Base-by-base conservation (phyloP, 2,888 invertebrate species). In the Harmothoe impar region DNA sequence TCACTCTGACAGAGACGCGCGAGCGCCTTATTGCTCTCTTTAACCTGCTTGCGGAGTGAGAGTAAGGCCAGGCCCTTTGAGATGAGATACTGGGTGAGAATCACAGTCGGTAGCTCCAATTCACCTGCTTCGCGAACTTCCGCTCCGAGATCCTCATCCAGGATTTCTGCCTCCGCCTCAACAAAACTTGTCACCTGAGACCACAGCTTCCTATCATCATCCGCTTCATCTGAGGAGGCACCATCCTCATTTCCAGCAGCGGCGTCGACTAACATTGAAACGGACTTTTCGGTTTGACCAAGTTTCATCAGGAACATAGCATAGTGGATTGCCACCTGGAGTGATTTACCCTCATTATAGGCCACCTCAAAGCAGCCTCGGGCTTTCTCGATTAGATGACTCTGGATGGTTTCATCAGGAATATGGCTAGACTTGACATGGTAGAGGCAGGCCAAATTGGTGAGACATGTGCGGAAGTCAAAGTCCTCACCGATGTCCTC, bases 381-480 rank as follows among this genome's bases (percentile, higher is more conserved):
- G 15, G 84, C 43, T 25, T 84, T 84, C 23, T 84, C 84, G 3
- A 84, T 23, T 25, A 84, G 51, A 25, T 84, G 84, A 25, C 51
- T 51, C 51, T 51, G 43, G 84, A 84, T 84, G 84, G 51, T 51
- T 33, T 84, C 43, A 43, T 84, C 84, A 17, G 43, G 43, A 17
- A 84, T 35, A 25, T 35, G 43, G 29, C 43, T 7, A 25, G 84
- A 84, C 51, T 84, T 84, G 84, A 84, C 84, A 25, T 84, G 43
- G 84, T 84, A 84, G 43, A 84, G 51, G 33, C 84, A 84, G 5
- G 84, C 84, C 84, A 84, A 25, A n/a, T 84, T 84, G 43, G 84
- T 20, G 10, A 84, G 84, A 35, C 84, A 84, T 17, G 84, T 84
- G 1, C 0, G 84, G 51, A 84, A 84, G 43, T 84, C 51, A 25